Evolutionary conservation across 37 sponge, comb jelly and placozoan species (phyloP), one percentile per base, ranked within the genome.

Genomic region (Haliclona indistincta): DNA sequence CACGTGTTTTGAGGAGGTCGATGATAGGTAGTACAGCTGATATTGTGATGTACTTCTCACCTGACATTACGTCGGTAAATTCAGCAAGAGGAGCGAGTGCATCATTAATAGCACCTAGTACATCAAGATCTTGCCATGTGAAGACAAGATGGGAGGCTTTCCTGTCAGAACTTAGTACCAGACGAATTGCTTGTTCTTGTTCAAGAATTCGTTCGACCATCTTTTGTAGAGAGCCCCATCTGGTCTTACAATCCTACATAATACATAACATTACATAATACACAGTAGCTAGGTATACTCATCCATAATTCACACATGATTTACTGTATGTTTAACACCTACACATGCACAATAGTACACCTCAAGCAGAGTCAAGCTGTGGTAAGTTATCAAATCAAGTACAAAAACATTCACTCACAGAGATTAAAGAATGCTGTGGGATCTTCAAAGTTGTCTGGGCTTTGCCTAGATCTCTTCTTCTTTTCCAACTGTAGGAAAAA

Each of bases 1-100:
- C 54, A 32, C 30, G 22, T 4, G 4, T 47, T 44, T 17, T 19
- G 30, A 77, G 40, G 51, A 43, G 67, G n/a, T 44, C 22, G 6
- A 63, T 20, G 41, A 77, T 20, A 53, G 78, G 78, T 53, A 26
- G 26, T 17, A 77, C 38, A 51, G 67, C 54, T 1, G 78, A 77
- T 44, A 44, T 43, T 5, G 52, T 36, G 32, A 77, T 54, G 45
- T 77, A 77, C 37, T 44, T 4, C 54, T 77, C 67, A 29, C 53
- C 78, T 25, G 67, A 77, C 78, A 77, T 25, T 19, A 63, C 51
- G 33, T 77, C 67, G 6, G 67, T 65, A 36, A 77, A 65, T 8
- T 64, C 78, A 43, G 52, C 36, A 22, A 77, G 39, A 28, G 67
- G 78, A 1, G 17, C 22, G 0, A 77, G 67, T 33, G 67, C 78